Evolutionary conservation across 2,113 vertebrate species (phyloP), one percentile per base, ranked within the genome.

Genomic region (Brachypodius melanocephalos): DNA sequence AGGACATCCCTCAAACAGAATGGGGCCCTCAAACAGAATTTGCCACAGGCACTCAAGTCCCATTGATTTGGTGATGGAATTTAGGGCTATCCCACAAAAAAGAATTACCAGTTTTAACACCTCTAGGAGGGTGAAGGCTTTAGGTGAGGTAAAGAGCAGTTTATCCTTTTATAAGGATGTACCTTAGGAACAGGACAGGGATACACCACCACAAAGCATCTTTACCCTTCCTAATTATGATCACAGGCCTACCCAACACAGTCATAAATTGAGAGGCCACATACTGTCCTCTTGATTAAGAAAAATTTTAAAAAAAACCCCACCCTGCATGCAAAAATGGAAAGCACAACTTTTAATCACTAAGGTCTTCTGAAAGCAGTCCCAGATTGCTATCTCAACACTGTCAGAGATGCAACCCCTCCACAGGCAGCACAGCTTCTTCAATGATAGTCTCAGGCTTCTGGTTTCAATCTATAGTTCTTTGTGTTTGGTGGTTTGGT

Each of bases 291-390:
- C 59, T 67, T 15, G 36, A 52, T 3, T 43, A 34, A 34, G 22
- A 58, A 72, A 93, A 91, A 31, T 4, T 8, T 83, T 2, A 32
- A 71, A 76, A 51, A 29, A 7, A 4, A 3, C 10, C 10, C 24
- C 38, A 59, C 61, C 12, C 10, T 26, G 51, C 14, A 40, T 0
- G 3, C 22, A 26, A 74, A 81, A 87, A 2, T 0, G 0, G 29
- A 69, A 87, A 65, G 67, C 17, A 89, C 24, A 84, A 17, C 18
- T 10, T 65, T 59, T 58, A 36, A 71, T 62, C 17, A 34, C 38
- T 26, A 25, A 20, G 6, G 25, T 61, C 42, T 38, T 75, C 52
- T 31, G 32, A 34, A 63, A 59, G 52, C 26, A 72, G 16, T 0
- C 12, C 48, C 25, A 48, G 36, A 52, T 5, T 21, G 22, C 13